Evolutionary conservation across 2,797 vertebrate genomes (phyloP).

Genomic region (Chelon labrosus): DNA sequence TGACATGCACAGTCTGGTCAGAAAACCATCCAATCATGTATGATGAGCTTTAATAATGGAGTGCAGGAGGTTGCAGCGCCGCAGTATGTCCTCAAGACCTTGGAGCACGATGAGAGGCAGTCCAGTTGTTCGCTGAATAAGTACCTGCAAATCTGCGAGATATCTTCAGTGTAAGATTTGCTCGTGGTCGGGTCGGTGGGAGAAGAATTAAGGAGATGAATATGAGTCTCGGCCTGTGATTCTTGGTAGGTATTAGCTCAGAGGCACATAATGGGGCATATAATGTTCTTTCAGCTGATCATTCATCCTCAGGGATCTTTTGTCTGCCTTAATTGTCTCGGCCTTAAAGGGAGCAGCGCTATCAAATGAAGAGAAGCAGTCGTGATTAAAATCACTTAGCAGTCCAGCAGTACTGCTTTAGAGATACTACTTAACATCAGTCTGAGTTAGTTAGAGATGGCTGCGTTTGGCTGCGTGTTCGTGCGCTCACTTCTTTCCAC

Average conservation of each 20-base stretch:
- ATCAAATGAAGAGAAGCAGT: conserved; percentile 48
- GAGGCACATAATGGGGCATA: conserved; percentile 54
- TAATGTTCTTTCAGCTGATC: conserved; percentile 60
- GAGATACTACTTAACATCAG: conserved; percentile 24
- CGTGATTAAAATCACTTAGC: conserved; percentile 52
- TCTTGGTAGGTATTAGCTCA: conserved; percentile 46
- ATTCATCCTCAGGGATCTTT: conserved; percentile 64
- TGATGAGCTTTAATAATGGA: conserved; percentile 13
- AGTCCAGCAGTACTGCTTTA: conserved; percentile 2
- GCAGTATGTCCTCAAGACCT: conserved; percentile 16
- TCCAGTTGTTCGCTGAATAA: conserved; percentile 19
- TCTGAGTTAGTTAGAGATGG: neutral
- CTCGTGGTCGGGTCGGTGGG: neutral
- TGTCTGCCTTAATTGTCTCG: conserved; percentile 57
- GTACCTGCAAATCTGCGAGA: conserved; percentile 18
- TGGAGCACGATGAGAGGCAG: neutral
- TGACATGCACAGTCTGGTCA: neutral
- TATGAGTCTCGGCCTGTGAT: conserved; percentile 35
- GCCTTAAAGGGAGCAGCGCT: conserved; percentile 55
- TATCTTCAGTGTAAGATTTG: conserved; percentile 8
- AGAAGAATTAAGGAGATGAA: conserved; percentile 32
- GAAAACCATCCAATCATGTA: neutral
- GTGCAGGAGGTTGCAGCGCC: neutral
- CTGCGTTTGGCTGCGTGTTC: too few species aligned
- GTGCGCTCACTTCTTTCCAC: neutral